These are phyloP conservation scores for Syngnathus floridae DNA, from an alignment of 2,113 vertebrate species.

Conservation along the genomic window DNA sequence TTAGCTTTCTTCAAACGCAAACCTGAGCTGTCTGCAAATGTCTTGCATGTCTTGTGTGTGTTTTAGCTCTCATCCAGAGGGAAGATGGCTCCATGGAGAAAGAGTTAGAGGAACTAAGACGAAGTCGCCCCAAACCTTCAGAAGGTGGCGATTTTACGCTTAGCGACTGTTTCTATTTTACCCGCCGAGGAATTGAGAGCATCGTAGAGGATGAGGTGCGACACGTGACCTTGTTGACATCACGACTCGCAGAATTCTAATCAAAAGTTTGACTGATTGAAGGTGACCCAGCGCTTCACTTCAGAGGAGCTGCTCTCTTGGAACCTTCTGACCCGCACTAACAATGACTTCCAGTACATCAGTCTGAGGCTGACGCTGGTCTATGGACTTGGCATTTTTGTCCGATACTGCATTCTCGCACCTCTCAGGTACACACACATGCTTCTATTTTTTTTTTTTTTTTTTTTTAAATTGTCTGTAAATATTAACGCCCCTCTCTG, in stretches of 20 bases:
- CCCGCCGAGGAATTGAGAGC: conserved; percentile 84
- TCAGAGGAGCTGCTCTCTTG: conserved; percentile 94
- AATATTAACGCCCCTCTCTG: no score
- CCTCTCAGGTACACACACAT: conserved; percentile 83
- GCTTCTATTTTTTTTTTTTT: neutral
- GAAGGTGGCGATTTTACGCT: conserved; percentile 80
- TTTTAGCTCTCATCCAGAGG: conserved; percentile 85
- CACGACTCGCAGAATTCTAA: neutral
- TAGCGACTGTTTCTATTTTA: conserved; percentile 91
- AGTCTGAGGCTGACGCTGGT: conserved; percentile 81
- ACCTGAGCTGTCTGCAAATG: neutral
- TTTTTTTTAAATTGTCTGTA: neutral
- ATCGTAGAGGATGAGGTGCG: conserved; percentile 87
- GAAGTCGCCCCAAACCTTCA: conserved; percentile 60
- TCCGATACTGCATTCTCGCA: conserved; percentile 87
- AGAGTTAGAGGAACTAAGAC: conserved; percentile 78
- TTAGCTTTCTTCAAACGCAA: neutral
- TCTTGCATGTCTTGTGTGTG: conserved; percentile 5
- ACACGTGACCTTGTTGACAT: neutral
- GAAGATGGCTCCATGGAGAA: conserved; percentile 84
- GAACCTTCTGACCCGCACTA: conserved; percentile 95
- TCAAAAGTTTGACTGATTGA: neutral
- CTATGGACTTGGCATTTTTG: conserved; percentile 82
- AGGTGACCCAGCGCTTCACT: conserved; percentile 89
- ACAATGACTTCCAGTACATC: conserved; percentile 88